Conservation (phyloP, 1,140 invertebrate species). For the Caenorhabditis briggsae region DNA sequence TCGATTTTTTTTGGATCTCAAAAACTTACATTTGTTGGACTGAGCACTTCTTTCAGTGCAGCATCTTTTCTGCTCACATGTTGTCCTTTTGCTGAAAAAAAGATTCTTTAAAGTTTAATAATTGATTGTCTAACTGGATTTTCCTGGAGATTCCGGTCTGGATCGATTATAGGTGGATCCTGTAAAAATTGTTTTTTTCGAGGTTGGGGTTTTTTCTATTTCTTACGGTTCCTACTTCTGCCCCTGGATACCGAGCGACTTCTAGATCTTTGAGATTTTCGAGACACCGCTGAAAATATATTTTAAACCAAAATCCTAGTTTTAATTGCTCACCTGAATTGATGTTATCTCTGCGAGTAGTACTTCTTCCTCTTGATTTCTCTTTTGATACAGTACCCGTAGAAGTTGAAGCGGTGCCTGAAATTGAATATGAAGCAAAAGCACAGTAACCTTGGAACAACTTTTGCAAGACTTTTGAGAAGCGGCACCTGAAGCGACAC, state of each 20-base stretch:
- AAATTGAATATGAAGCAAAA: no score
- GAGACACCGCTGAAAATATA: not conserved
- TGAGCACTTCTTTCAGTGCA: not conserved
- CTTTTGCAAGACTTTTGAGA: no score
- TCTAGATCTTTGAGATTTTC: not conserved
- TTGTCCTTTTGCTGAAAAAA: slow-evolving; percentile 3
- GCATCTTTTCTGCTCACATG: slow-evolving; percentile 23
- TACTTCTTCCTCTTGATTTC: slow-evolving; percentile 39
- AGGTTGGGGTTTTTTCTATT: no score
- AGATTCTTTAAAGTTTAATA: not conserved
- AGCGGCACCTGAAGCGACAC: no score
- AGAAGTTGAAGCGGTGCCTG: not conserved
- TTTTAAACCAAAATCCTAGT: not conserved
- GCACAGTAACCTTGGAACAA: no score
- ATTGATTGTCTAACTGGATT: not conserved
- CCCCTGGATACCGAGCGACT: not conserved
- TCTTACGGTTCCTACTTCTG: not conserved
- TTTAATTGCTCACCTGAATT: not conserved
- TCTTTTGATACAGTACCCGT: not conserved
- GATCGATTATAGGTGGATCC: not conserved
- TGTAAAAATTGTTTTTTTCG: no score
- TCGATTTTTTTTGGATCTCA: no score
- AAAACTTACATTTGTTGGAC: slow-evolving; percentile 26
- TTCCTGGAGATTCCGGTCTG: not conserved
- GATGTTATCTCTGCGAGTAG: not conserved